Evolutionary conservation across 2,113 vertebrate species (phyloP).

Genomic region (Columba janthina): DNA sequence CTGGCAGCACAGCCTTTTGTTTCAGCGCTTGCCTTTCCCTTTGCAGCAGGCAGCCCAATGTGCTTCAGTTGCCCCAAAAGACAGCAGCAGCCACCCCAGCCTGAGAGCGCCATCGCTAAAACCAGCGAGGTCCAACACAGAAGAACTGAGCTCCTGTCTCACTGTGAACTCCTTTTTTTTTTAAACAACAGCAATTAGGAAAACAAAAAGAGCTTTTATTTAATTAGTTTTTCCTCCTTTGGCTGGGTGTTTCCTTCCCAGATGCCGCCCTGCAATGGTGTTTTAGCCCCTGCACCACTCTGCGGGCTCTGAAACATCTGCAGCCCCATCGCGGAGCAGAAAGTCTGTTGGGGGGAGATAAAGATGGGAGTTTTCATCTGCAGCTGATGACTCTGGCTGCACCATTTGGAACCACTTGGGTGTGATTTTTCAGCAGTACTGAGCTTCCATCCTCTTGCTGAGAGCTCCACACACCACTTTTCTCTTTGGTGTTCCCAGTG

Average conservation of each 20-base stretch:
- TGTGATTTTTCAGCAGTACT: background rate
- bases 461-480: background rate
- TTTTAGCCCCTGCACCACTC: background rate
- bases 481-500: background rate
- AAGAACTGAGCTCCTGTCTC: background rate
- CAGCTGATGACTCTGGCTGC: background rate
- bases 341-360: background rate
- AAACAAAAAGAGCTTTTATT: background rate
- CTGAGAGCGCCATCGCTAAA: fast-evolving
- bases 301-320: background rate
- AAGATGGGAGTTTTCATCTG: fast-evolving
- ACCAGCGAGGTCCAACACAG: background rate
- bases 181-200: background rate
- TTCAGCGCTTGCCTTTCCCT: background rate
- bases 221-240: constrained; percentile 15
- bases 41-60: background rate
- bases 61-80: background rate
- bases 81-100: background rate
- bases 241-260: background rate
- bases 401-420: background rate
- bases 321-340: background rate
- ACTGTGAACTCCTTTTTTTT: background rate
- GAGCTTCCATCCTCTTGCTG: background rate
- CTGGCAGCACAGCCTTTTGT: background rate
- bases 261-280: background rate